Base-by-base conservation (phyloP, 2,888 invertebrate genomes). In the Caenorhabditis sp. region DNA sequence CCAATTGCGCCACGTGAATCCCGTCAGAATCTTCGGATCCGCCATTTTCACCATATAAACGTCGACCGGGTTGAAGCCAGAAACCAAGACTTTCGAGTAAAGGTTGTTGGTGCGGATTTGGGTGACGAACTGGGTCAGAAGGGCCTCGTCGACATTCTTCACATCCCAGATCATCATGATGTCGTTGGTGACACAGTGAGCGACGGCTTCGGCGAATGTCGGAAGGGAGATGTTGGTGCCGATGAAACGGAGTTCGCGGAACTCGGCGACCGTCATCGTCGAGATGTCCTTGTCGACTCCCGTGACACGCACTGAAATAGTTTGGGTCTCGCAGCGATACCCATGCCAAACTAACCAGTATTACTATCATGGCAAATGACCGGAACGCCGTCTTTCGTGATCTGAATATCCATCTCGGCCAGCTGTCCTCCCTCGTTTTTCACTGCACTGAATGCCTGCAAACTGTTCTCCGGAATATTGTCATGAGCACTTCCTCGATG, bases 161-260 rank as follows among this genome's bases (percentile, higher is more conserved):
- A 82, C 71, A 28, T 82, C 82, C 82, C 82, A 82, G 13, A 82
- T 69, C 82, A 82, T 82, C 69, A 69, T 69, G 1, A 82, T 58
- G 26, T 69, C 53, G 40, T 78, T 62, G 18, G 44, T 26, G 28
- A 69, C 72, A 22, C 78, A 78, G 26, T 61, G 50, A 9, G 51
- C 55, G 26, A 82, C 78, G 20, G 78, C 82, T 69, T 82, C 82
- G 9, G 44, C 72, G 26, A 82, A 82, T 32, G 82, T 78, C 5
- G 82, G 82, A 6, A 82, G 69, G 0, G 74, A 68, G 18, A 60
- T 55, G 56, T 82, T 82, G 13, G 77, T 82, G 18, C 40, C 58
- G 28, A 22, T 22, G 53, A 50, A 78, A 9, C 72, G 67, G 47
- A 82, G 78, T 18, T 68, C 18, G 15, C 65, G 68, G 78, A 82